Evolutionary conservation across 2,888 invertebrate genomes (phyloP).

Genomic region (Drosophila diplacantha): DNA sequence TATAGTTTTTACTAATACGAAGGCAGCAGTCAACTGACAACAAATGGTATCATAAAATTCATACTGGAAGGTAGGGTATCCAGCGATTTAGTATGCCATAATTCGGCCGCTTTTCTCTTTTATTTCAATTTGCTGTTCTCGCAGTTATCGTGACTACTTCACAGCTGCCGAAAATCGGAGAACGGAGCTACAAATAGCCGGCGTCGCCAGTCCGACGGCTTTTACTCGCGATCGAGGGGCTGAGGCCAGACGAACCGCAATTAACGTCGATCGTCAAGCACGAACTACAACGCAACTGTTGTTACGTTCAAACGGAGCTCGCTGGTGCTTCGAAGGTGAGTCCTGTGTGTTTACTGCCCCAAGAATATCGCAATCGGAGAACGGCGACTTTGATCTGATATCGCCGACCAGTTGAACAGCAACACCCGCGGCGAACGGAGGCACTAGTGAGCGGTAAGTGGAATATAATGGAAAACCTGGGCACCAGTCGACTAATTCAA

Average conservation of each 20-base stretch:
- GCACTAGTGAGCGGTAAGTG: constrained; percentile 12
- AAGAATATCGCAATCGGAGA: constrained; percentile 38
- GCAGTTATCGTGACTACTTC: constrained; percentile 35
- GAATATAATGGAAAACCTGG: constrained; percentile 17
- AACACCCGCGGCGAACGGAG: constrained; percentile 32
- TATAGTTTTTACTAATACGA: not conserved
- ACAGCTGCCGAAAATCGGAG: constrained; percentile 27
- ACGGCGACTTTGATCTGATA: constrained; percentile 9
- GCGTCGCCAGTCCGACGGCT: constrained; percentile 2
- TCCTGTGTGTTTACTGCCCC: constrained; percentile 27
- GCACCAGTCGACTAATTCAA: constrained; percentile 20
- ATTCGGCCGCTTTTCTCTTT: constrained; percentile 4
- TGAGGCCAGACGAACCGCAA: constrained; percentile 23
- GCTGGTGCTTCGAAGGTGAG: constrained; percentile 5
- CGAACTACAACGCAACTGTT: constrained; percentile 15
- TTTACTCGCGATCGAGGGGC: constrained; percentile 2
- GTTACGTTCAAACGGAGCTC: constrained; percentile 11
- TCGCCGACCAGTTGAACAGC: constrained; percentile 45
- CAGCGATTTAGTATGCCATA: not conserved
- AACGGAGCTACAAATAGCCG: constrained; percentile 6
- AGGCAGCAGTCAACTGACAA: not conserved
- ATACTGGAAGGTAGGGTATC: constrained; percentile 17
- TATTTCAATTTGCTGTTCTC: constrained; percentile 21
- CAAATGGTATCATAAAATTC: too few relatives aligned
- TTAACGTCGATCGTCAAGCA: constrained; percentile 20